Base-by-base conservation (phyloP, 2,797 vertebrate genomes). In the Schizothorax lantsangensis region DNA sequence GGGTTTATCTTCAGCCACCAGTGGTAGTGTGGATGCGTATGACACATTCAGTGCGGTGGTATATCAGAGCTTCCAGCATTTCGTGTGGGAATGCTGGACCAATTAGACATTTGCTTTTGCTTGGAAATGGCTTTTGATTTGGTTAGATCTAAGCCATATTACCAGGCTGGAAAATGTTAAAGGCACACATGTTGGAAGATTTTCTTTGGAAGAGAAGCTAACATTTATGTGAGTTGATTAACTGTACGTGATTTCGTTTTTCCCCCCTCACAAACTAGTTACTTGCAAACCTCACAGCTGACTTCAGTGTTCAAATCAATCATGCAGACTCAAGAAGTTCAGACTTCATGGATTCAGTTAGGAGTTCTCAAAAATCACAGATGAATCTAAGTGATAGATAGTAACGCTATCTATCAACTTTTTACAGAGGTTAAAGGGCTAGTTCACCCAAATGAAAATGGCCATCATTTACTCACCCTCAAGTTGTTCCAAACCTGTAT, bases 1-100 rank as follows among this genome's bases (percentile, higher is more conserved):
- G 66, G 79, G 77, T 88, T 88, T 83, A 86, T 69, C 30, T 84
- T 74, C 21, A 33, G 23, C 43, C 23, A 17, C 47, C 69, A 74
- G 79, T 57, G 71, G 45, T 82, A 30, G 54, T 68, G 38, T 43
- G 49, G 73, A 73, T 79, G 47, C 59, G 75, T 73, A 71, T 59
- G 77, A 80, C 72, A 75, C 64, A 79, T 84, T 79, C 69, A 40
- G 77, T 77, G 59, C 19, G 17, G 59, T 69, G 72, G 72, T 84
- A 68, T 82, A 68, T 79, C 23, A 64, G n/a, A 79, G 36, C 47
- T 40, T 84, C 47, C 83, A 78, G 43, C 6, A 30, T 54, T 84
- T 78, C 73, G 45, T 0, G 10, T 3, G 45, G 45, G 59, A 68
- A 84, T 2, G 59, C 10, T 12, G 33, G 74, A 64, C 59, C 30